Percentiles rank a stretch among this genome's conserved stretches.
Conservation (phyloP, 2,113 vertebrate genomes). For the Istiophorus platypterus region DNA sequence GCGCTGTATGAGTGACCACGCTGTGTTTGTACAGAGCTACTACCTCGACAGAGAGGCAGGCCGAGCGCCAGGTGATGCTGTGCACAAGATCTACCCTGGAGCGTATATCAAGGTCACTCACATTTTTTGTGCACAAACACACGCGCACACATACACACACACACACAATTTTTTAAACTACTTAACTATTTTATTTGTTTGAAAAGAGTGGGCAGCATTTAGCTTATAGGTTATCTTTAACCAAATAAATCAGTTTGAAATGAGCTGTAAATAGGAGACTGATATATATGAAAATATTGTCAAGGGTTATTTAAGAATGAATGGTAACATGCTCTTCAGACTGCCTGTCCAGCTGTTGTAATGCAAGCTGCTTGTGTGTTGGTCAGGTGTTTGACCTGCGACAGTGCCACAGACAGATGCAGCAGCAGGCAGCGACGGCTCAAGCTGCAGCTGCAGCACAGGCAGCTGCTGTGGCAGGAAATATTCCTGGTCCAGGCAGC, state of each 20-base stretch:
- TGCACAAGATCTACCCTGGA: conserved; percentile 88
- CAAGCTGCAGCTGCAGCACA: conserved; percentile 85
- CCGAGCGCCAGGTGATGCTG: conserved; percentile 87
- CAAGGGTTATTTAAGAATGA: background rate
- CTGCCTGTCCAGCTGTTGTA: background rate
- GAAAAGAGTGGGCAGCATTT: no score
- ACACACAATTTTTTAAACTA: no score
- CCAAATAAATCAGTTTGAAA: background rate
- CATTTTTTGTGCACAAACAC: background rate
- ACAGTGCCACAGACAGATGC: conserved; percentile 89
- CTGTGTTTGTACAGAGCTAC: conserved; percentile 88
- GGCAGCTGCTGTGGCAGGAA: conserved; percentile 83
- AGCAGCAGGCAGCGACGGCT: conserved; percentile 87
- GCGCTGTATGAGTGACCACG: conserved; percentile 86
- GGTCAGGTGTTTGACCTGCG: conserved; percentile 87
- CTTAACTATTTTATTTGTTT: no score
- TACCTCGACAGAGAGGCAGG: conserved; percentile 87
- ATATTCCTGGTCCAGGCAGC: conserved; percentile 84
- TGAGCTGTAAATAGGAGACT: background rate
- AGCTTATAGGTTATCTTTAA: no score
- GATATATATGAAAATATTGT: background rate
- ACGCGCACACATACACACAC: background rate
- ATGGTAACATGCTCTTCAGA: background rate
- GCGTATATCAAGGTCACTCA: conserved; percentile 85
- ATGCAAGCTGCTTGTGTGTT: conserved; percentile 19